Conservation (phyloP, 1,140 invertebrate genomes). For the Drosophila trapezifrons region DNA sequence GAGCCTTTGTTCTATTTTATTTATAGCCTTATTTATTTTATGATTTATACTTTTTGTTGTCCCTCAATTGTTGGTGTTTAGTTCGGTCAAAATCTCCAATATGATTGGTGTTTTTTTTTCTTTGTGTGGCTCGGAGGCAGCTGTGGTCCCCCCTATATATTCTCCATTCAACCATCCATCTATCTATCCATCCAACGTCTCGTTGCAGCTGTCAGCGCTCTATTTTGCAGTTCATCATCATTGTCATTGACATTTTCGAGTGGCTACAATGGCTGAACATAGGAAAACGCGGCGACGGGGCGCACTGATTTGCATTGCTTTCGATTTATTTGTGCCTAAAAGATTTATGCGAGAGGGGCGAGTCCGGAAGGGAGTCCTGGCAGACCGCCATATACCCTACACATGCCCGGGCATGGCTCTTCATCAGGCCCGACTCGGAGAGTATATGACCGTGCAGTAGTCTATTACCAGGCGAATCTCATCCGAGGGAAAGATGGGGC, state of each 20-base stretch:
- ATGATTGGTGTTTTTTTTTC: slow-evolving; percentile 1
- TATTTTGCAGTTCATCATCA: slow-evolving; percentile 82
- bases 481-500: slow-evolving; percentile 27
- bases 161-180: slow-evolving; percentile 51
- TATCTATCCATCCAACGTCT: slow-evolving; percentile 70
- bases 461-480: slow-evolving; percentile 24
- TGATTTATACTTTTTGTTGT: not conserved
- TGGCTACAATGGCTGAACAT: slow-evolving; percentile 77
- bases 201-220: slow-evolving; percentile 79
- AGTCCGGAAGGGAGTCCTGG: slow-evolving; percentile 7
- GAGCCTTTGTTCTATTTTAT: not conserved
- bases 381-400: slow-evolving; percentile 32
- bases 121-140: slow-evolving; percentile 21
- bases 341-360: slow-evolving; percentile 29
- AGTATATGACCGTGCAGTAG: slow-evolving; percentile 25
- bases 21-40: not conserved
- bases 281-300: slow-evolving; percentile 18
- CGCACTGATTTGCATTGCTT: slow-evolving; percentile 66
- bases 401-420: not conserved
- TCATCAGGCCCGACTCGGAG: slow-evolving; percentile 9
- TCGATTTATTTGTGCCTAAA: slow-evolving; percentile 70
- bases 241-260: slow-evolving; percentile 82
- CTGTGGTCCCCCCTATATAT: slow-evolving; percentile 40
- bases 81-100: too few species aligned
- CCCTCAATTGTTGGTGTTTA: not conserved